Evolutionary conservation across 2,797 vertebrate species (phyloP), one percentile per base, ranked within the genome.

Genomic region (Bovichtus variegatus): DNA sequence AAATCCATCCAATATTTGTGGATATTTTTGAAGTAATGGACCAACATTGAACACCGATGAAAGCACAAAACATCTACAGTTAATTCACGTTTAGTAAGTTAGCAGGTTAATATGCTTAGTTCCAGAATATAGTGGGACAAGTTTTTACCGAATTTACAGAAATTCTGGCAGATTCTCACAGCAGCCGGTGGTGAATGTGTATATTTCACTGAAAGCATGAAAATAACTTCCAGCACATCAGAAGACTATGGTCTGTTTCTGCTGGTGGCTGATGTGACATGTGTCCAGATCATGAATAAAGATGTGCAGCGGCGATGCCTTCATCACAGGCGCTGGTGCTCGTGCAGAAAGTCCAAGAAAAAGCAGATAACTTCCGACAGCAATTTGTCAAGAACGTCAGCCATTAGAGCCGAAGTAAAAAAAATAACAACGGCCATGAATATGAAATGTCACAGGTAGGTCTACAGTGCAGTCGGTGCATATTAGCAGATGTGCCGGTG

Each of bases 331-430:
- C 19, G 18, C 54, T 59, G 47, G 31, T 46, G n/a, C 31, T 73
- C 50, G 43, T 15, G 34, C n/a, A 62, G 61, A 64, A 58, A 27
- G 11, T 6, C 21, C 65, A 40, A 74, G 50, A n/a, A 55, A 74
- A 77, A 57, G 6, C 60, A 34, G 31, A 46, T 36, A 53, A 65
- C 36, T 47, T 57, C 57, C 38, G 66, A 44, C 54, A 40, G 36
- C 44, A 57, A 77, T 82, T 36, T 73, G 73, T 82, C 79, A 84
- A 10, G 31, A 41, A 40, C 27, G 68, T 89, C 58, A 82, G 53
- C 61, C 49, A 63, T 78, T 69, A 76, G 41, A 68, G 55, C 44
- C 31, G 18, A 67, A 76, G 71, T 27, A n/a, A n/a, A n/a, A n/a
- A 72, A 76, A 67, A 66, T 25, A 75, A 79, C 21, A 60, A 59